phyloP scores from a whole-genome alignment of 2,113 vertebrate species.

The Blennius ocellaris region DNA sequence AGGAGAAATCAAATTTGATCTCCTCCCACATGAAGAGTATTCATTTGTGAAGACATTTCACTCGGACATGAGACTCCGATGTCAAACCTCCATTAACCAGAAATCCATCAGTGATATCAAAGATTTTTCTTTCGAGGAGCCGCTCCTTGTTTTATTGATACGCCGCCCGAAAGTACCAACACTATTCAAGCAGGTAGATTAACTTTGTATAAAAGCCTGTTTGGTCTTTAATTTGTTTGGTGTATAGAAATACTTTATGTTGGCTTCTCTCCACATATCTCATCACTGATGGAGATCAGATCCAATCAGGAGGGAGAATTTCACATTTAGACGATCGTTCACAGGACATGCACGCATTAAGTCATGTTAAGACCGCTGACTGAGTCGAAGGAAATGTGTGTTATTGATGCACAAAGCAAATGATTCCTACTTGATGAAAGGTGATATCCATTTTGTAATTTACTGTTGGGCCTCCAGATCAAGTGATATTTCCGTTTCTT shows the following conservation, averaged over 20 bases:
- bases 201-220: neutral
- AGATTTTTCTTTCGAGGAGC: neutral
- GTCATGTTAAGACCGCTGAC: no score
- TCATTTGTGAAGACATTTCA: conserved; percentile 19
- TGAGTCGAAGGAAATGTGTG: no score
- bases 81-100: conserved; percentile 31
- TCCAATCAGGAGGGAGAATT: neutral
- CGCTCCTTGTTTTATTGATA: neutral
- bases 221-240: neutral
- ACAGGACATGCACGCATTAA: no score
- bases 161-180: conserved; percentile 26
- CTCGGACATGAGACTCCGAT: conserved; percentile 10
- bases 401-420: no score
- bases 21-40: conserved; percentile 37
- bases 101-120: conserved; percentile 23
- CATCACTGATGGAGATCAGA: neutral
- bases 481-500: no score
- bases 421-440: no score
- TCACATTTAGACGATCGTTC: no score
- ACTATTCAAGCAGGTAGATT: neutral
- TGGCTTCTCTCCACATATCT: neutral
- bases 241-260: neutral
- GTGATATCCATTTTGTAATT: no score
- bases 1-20: conserved; percentile 34
- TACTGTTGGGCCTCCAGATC: no score